Conservation (phyloP, 2,113 vertebrate species). For the Semicossyphus pulcher region DNA sequence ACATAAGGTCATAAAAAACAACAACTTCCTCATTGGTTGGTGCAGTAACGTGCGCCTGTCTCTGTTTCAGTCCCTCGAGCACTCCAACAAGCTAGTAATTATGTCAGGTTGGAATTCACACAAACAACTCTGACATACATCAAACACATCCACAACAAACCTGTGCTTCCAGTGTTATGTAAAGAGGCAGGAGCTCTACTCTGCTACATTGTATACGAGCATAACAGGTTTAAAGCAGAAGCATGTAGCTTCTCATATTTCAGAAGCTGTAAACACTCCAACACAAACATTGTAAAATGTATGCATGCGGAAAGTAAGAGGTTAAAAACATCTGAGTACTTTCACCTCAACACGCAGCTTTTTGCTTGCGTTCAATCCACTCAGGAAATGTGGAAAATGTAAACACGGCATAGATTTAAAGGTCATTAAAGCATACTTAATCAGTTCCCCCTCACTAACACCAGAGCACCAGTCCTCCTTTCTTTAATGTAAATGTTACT, state of each 20-base stretch:
- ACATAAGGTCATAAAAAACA: conserved; percentile 4
- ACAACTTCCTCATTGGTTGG: background rate
- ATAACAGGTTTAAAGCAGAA: conserved; percentile 42
- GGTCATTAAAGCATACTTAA: background rate
- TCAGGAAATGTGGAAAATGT: conserved; percentile 1
- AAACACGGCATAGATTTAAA: conserved; percentile 1
- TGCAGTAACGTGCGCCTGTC: background rate
- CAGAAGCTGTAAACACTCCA: background rate
- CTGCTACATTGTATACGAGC: conserved; percentile 10
- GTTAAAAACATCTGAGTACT: background rate
- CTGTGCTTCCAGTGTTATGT: conserved; percentile 75
- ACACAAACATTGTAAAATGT: background rate
- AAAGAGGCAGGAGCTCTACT: conserved; percentile 24
- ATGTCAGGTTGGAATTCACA: conserved; percentile 44
- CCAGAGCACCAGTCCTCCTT: background rate
- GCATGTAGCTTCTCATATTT: background rate
- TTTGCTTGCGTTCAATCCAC: background rate
- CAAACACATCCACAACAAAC: conserved; percentile 63
- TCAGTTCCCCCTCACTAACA: background rate
- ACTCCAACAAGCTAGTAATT: conserved; percentile 38
- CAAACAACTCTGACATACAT: conserved; percentile 59
- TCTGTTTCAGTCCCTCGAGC: conserved; percentile 12
- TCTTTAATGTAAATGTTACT: conserved; percentile 4
- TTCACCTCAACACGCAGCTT: background rate
- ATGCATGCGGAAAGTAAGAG: background rate